Conservation (phyloP, 1,140 invertebrate species). For the Drosophila bocqueti region DNA sequence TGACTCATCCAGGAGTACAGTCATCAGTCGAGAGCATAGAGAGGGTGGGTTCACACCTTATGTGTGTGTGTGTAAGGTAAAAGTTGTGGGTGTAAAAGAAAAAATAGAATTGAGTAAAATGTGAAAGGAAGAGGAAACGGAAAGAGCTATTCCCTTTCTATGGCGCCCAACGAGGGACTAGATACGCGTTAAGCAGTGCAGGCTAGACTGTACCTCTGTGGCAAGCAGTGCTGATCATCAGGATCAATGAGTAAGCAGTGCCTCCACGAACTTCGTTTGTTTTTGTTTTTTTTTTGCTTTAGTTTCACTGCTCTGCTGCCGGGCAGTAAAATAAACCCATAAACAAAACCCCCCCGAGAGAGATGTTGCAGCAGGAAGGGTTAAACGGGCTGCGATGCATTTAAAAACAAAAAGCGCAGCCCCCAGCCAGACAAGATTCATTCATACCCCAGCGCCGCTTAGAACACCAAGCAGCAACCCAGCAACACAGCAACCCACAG, state of each 20-base stretch:
- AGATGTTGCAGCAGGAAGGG: constrained; percentile 14
- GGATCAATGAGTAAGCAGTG: constrained; percentile 2
- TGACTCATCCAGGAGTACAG: constrained; percentile 47
- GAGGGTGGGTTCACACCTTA: not conserved
- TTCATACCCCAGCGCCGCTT: constrained; percentile 77
- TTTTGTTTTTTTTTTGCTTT: not conserved
- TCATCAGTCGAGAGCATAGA: constrained; percentile 18
- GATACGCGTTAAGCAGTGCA: not conserved
- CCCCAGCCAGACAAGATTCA: constrained; percentile 62
- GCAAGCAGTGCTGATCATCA: not conserved
- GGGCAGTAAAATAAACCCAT: not conserved
- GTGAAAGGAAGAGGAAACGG: not conserved
- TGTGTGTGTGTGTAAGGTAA: not conserved
- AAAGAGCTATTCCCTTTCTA: not conserved
- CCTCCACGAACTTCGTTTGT: not conserved
- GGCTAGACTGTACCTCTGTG: not conserved
- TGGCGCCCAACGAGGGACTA: constrained; percentile 3
- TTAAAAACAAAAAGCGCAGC: constrained; percentile 70
- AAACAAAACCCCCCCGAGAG: constrained; percentile 14
- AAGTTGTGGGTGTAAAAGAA: not conserved
- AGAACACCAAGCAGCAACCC: constrained; percentile 51
- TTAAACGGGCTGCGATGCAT: constrained; percentile 21
- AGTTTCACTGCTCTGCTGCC: not conserved
- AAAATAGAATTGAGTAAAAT: not conserved
- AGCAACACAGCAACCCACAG: constrained; percentile 25